Conservation (phyloP, 2,888 invertebrate species). For the Neocrepidodera transversa region DNA sequence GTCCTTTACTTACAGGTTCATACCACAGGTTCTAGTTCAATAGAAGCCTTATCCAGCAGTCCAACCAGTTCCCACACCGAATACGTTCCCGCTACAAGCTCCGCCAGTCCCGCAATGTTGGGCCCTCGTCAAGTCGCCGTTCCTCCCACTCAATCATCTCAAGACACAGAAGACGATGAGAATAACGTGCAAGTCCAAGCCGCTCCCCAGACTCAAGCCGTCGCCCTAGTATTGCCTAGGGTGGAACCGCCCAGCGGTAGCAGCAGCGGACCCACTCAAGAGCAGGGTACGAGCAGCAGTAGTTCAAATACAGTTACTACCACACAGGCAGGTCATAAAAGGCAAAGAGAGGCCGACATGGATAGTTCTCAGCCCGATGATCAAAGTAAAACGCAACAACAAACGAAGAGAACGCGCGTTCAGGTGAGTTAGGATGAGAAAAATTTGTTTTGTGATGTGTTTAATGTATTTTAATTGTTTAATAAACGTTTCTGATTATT, state of each 20-base stretch:
- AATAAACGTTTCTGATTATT: too few species aligned
- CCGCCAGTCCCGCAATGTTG: constrained; percentile 64
- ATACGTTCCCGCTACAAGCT: constrained; percentile 86
- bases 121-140: constrained; percentile 71
- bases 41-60: constrained; percentile 69
- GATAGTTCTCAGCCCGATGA: constrained; percentile 63
- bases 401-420: constrained; percentile 64
- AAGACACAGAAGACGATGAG: constrained; percentile 65
- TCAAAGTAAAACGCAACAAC: constrained; percentile 57
- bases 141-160: constrained; percentile 67
- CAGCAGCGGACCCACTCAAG: constrained; percentile 55
- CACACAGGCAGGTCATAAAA: constrained; percentile 69
- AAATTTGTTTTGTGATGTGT: too few species aligned
- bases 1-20: constrained; percentile 61
- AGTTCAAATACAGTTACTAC: constrained; percentile 74
- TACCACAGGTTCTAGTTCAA: constrained; percentile 61
- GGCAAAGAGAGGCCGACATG: constrained; percentile 66
- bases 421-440: constrained; percentile 61
- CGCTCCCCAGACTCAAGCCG: constrained; percentile 67
- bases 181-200: constrained; percentile 46
- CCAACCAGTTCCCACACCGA: constrained; percentile 80
- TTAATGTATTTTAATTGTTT: too few species aligned
- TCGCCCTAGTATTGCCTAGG: constrained; percentile 74
- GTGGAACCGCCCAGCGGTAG: constrained; percentile 68
- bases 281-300: constrained; percentile 54